These are phyloP conservation scores for Chironomus riparius DNA, from an alignment of 2,888 invertebrate species.

Conservation along the genomic window DNA sequence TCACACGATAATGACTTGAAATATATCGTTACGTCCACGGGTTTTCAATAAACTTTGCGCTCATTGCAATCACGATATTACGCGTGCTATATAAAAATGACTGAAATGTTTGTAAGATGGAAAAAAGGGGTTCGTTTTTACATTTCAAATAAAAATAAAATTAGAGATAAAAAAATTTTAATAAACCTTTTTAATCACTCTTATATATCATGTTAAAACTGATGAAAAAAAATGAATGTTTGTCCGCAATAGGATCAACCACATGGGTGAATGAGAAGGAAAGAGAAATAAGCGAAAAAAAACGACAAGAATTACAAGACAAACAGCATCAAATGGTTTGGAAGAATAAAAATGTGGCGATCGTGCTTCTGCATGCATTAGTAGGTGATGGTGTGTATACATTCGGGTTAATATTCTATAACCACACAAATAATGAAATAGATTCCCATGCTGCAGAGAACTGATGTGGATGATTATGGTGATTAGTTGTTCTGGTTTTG, in stretches of 20 bases:
- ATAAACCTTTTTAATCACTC: conserved; percentile 28
- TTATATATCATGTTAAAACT: conserved; percentile 24
- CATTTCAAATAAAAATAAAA: not conserved
- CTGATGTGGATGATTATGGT: too few species aligned
- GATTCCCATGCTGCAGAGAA: conserved; percentile 8
- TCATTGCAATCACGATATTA: conserved; percentile 17
- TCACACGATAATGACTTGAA: conserved; percentile 9
- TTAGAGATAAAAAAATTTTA: conserved; percentile 23
- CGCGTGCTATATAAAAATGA: not conserved
- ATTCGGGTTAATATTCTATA: conserved; percentile 19
- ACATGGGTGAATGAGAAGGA: not conserved
- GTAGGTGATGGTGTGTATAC: not conserved
- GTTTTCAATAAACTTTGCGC: conserved; percentile 18
- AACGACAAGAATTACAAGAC: not conserved
- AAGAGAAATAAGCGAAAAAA: not conserved
- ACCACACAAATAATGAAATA: conserved; percentile 27
- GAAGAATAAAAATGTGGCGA: conserved; percentile 21
- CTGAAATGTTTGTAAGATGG: not conserved
- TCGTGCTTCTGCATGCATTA: conserved; percentile 27
- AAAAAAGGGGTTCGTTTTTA: not conserved
- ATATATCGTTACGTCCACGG: not conserved
- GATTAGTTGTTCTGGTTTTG: too few species aligned
- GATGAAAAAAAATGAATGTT: conserved; percentile 22
- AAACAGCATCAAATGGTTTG: conserved; percentile 8
- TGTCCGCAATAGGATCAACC: conserved; percentile 17